Evolutionary conservation across 1,140 invertebrate genomes (phyloP).

Genomic region (Drosophila kanapiae): DNA sequence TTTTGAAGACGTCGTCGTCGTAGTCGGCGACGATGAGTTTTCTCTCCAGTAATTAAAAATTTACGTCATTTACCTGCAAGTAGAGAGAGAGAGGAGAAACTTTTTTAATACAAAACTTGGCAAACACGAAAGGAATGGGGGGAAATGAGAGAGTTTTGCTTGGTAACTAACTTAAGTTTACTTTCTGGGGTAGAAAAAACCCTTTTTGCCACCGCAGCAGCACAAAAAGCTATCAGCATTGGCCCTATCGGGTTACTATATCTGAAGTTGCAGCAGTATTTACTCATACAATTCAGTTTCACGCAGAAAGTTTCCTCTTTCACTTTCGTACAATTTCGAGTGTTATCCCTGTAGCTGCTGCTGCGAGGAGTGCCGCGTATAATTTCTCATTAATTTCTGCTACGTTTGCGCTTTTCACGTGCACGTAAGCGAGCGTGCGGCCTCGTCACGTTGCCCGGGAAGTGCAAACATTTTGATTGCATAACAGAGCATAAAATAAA

Average conservation of each 20-base stretch:
- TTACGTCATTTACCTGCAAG: slow-evolving; percentile 81
- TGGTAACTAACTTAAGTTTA: slow-evolving; percentile 57
- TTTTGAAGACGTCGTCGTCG: slow-evolving; percentile 48
- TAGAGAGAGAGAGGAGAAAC: slow-evolving; percentile 56
- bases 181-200: slow-evolving; percentile 1
- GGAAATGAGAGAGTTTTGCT: neutral
- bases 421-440: slow-evolving; percentile 27
- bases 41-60: slow-evolving; percentile 78
- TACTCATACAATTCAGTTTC: slow-evolving; percentile 10
- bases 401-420: slow-evolving; percentile 73
- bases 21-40: slow-evolving; percentile 53
- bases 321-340: slow-evolving; percentile 42
- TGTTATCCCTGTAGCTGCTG: slow-evolving; percentile 18
- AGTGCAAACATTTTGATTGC: slow-evolving; percentile 55
- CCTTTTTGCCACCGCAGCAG: slow-evolving; percentile 19
- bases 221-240: slow-evolving; percentile 66
- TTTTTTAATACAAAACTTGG: slow-evolving; percentile 80
- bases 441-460: slow-evolving; percentile 35
- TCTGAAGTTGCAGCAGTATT: slow-evolving; percentile 17
- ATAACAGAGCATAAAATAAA: slow-evolving; percentile 51
- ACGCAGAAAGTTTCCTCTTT: slow-evolving; percentile 32
- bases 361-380: slow-evolving; percentile 45
- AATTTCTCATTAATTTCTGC: slow-evolving; percentile 81
- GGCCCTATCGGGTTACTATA: slow-evolving; percentile 41
- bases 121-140: slow-evolving; percentile 9